Percentiles rank a stretch among this genome's conserved stretches.
These are phyloP conservation scores for Mechanitis mazaeus DNA, from an alignment of 2,888 invertebrate genomes.

Conservation along the genomic window DNA sequence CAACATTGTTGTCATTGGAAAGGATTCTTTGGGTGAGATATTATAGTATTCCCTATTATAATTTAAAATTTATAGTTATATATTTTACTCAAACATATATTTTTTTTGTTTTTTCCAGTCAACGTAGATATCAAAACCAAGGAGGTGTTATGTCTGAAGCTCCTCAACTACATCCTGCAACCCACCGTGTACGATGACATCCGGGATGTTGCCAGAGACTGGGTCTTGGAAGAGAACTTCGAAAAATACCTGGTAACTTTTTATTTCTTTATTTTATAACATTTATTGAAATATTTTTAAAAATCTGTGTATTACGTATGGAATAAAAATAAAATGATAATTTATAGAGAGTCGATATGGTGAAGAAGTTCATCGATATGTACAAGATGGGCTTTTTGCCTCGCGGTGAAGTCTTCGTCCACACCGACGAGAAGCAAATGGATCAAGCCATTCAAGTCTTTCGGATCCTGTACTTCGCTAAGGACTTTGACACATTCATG, in stretches of 20 bases:
- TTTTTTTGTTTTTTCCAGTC: slow-evolving; percentile 43
- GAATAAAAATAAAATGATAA: too few relatives aligned
- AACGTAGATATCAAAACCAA: slow-evolving; percentile 71
- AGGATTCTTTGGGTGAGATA: slow-evolving; percentile 55
- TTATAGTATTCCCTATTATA: not conserved
- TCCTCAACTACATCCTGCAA: slow-evolving; percentile 79
- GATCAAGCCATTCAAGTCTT: slow-evolving; percentile 79
- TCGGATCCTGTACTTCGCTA: slow-evolving; percentile 80
- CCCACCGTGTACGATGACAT: slow-evolving; percentile 78
- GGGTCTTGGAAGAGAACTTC: slow-evolving; percentile 76
- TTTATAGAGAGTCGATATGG: slow-evolving; percentile 72
- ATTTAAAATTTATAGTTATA: not conserved
- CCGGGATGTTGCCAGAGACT: slow-evolving; percentile 76
- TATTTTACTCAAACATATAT: too few relatives aligned
- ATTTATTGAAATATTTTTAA: too few relatives aligned
- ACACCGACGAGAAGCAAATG: slow-evolving; percentile 77
- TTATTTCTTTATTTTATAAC: too few relatives aligned
- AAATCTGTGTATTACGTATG: too few relatives aligned
- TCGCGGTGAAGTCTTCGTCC: slow-evolving; percentile 77
- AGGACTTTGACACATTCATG: slow-evolving; percentile 82
- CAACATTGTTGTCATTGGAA: slow-evolving; percentile 45
- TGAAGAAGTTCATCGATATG: slow-evolving; percentile 74
- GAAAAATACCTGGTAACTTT: slow-evolving; percentile 72
- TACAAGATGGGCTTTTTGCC: slow-evolving; percentile 78
- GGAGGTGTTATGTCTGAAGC: slow-evolving; percentile 75